A percentile compares a stretch with the other conserved stretches of the same genome.
These are phyloP conservation scores for Cairina moschata DNA, from an alignment of 2,113 vertebrate genomes.

Conservation along the genomic window DNA sequence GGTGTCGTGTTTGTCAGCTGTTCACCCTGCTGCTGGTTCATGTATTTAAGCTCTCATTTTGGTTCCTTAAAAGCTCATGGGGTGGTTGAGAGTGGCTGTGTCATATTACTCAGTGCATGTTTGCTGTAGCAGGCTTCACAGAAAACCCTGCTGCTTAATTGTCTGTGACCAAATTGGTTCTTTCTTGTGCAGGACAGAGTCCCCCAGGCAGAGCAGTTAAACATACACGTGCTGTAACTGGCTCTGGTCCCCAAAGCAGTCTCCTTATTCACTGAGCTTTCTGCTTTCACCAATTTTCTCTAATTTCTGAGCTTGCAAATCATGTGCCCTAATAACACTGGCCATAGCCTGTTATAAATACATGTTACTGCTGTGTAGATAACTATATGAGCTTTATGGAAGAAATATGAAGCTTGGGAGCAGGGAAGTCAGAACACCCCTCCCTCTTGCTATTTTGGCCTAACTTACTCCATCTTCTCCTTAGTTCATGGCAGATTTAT, in stretches of 20 bases:
- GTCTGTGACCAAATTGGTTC: background rate
- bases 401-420: background rate
- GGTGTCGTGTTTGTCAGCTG: background rate
- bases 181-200: background rate
- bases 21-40: background rate
- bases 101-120: background rate
- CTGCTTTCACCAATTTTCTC: background rate
- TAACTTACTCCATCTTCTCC: background rate
- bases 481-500: background rate
- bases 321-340: accelerated
- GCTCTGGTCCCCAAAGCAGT: background rate
- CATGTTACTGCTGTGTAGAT: background rate
- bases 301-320: background rate
- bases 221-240: accelerated
- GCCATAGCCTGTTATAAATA: background rate
- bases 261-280: background rate
- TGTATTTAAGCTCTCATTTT: background rate
- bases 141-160: background rate
- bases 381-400: accelerated
- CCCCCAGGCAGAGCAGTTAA: background rate
- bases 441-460: background rate
- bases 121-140: background rate
- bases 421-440: accelerated
- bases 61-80: background rate
- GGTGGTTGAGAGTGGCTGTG: background rate